A percentile compares a stretch with the other conserved stretches of the same genome.
These are phyloP conservation scores for Crioceris asparagi DNA, from an alignment of 2,888 invertebrate genomes.

Conservation along the genomic window DNA sequence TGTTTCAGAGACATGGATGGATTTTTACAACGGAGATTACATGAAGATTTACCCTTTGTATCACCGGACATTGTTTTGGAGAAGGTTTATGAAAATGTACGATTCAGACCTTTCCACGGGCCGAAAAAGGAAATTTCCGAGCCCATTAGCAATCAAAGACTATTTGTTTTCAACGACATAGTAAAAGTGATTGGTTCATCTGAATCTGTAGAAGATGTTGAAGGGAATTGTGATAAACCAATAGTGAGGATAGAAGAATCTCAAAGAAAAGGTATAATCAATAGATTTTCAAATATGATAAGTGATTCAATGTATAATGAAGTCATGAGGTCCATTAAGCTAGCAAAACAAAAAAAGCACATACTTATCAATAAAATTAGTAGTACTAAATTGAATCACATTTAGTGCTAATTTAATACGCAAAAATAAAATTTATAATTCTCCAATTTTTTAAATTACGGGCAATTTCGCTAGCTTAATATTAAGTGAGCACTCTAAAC, in stretches of 20 bases:
- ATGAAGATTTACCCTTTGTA: constrained; percentile 46
- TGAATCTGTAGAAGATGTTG: constrained; percentile 40
- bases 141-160: constrained; percentile 50
- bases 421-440: too few relatives aligned
- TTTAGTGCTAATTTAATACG: too few relatives aligned
- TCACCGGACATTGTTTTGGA: constrained; percentile 62
- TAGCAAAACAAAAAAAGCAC: too few relatives aligned
- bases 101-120: constrained; percentile 41
- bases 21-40: constrained; percentile 32
- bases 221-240: constrained; percentile 37
- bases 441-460: too few relatives aligned
- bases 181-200: constrained; percentile 55
- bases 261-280: constrained; percentile 18
- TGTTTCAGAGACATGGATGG: constrained; percentile 46
- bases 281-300: too few relatives aligned
- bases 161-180: constrained; percentile 62
- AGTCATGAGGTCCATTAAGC: too few relatives aligned
- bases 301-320: too few relatives aligned
- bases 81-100: constrained; percentile 50
- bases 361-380: too few relatives aligned
- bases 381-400: too few relatives aligned
- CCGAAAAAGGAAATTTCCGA: constrained; percentile 37
- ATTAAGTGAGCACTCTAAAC: too few relatives aligned
- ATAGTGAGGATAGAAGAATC: constrained; percentile 20
- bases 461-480: too few relatives aligned